A percentile compares a stretch with the other conserved stretches of the same genome.
Evolutionary conservation across 2,797 vertebrate species (phyloP).

Genomic region (Anas bahamensis): DNA sequence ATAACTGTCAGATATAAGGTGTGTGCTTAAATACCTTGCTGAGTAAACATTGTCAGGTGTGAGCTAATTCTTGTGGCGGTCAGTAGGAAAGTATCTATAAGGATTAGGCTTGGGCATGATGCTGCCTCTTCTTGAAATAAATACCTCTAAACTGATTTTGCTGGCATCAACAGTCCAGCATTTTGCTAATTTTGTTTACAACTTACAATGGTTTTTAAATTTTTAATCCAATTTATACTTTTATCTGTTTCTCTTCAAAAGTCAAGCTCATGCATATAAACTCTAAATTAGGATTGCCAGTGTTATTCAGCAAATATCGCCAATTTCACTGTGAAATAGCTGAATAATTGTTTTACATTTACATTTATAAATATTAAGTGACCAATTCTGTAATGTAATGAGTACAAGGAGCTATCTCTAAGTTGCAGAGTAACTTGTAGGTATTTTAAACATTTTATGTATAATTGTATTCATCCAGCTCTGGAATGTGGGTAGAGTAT

Average conservation of each 20-base stretch:
- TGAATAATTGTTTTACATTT: constrained; percentile 8
- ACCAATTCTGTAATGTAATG: background rate
- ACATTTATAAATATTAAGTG: background rate
- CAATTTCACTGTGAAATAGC: background rate
- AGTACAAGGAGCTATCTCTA: background rate
- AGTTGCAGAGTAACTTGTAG: background rate
- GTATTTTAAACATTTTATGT: background rate
- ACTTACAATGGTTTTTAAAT: background rate
- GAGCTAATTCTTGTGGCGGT: background rate
- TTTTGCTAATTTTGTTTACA: background rate
- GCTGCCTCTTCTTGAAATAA: background rate
- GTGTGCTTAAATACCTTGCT: background rate
- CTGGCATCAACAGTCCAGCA: background rate
- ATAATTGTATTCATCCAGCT: background rate
- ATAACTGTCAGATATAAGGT: background rate
- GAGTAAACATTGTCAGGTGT: background rate
- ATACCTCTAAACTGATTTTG: background rate
- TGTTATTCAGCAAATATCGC: background rate
- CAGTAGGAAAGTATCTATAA: background rate
- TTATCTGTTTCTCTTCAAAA: background rate
- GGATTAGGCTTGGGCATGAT: background rate
- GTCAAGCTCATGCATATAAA: background rate
- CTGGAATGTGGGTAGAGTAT: background rate
- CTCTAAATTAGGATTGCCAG: background rate
- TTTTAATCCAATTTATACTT: background rate